Conservation (phyloP, 2,888 invertebrate genomes). For the Tuberolachnus salignus region DNA sequence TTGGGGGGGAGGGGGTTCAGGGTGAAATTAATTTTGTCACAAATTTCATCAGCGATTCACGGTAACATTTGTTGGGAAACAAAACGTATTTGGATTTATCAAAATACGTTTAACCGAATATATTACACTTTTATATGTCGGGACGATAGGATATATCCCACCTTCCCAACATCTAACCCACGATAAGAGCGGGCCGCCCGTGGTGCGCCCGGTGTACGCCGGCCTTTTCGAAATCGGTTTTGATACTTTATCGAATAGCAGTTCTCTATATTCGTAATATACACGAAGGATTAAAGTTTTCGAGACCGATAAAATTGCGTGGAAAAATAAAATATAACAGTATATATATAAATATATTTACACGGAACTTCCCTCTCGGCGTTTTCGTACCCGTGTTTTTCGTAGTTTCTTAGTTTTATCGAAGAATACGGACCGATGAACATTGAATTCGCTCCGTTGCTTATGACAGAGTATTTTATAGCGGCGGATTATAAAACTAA, state of each 20-base stretch:
- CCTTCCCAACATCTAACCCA: no score
- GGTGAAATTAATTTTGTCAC: no score
- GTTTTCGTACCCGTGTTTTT: not conserved
- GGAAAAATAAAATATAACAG: not conserved
- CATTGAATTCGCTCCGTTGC: slow-evolving; percentile 18
- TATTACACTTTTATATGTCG: no score
- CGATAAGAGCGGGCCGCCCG: no score
- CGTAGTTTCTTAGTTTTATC: slow-evolving; percentile 15
- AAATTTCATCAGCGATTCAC: no score
- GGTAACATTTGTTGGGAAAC: no score
- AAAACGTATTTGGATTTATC: no score
- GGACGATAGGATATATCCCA: no score
- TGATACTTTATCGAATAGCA: not conserved
- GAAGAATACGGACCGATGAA: slow-evolving; percentile 28
- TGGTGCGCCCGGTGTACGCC: no score
- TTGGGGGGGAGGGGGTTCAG: no score
- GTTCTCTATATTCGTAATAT: not conserved
- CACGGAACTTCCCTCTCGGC: not conserved
- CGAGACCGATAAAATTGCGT: not conserved
- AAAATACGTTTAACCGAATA: no score
- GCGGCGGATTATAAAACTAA: not conserved
- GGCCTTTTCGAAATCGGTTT: no score
- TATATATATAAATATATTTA: not conserved
- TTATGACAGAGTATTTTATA: slow-evolving; percentile 5
- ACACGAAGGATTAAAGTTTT: not conserved